Evolutionary conservation across 2,113 vertebrate genomes (phyloP).

Genomic region (Caloenas nicobarica): DNA sequence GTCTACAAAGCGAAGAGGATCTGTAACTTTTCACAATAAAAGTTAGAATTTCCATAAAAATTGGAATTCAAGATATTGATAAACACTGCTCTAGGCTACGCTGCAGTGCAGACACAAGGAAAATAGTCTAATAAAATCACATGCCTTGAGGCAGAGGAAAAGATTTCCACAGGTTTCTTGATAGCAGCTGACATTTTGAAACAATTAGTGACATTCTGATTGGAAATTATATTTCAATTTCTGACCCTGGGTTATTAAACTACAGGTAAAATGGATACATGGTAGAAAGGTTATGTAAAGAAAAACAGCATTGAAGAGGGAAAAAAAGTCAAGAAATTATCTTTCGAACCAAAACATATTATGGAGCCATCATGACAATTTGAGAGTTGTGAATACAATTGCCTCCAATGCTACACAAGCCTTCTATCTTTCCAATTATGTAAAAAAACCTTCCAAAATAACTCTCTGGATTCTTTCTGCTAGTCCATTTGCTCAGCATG

Average conservation of each 20-base stretch:
- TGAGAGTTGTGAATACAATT: neutral
- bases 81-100: neutral
- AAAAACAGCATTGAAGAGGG: neutral
- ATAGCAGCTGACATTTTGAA: neutral
- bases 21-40: neutral
- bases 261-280: neutral
- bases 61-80: neutral
- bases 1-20: neutral
- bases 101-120: neutral
- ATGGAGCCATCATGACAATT: neutral
- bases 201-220: neutral
- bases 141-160: neutral
- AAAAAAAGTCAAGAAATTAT: neutral
- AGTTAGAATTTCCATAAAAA: neutral
- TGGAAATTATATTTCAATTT: neutral
- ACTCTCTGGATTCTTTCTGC: neutral
- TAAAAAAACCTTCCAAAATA: neutral
- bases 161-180: neutral
- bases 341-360: slow-evolving; percentile 7
- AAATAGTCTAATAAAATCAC: neutral
- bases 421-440: neutral
- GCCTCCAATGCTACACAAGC: neutral
- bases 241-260: neutral
- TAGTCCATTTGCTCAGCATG: neutral
- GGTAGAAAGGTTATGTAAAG: neutral